Evolutionary conservation across 2,888 invertebrate species (phyloP), one percentile per base, ranked within the genome.

Genomic region (Ormia ochracea): DNA sequence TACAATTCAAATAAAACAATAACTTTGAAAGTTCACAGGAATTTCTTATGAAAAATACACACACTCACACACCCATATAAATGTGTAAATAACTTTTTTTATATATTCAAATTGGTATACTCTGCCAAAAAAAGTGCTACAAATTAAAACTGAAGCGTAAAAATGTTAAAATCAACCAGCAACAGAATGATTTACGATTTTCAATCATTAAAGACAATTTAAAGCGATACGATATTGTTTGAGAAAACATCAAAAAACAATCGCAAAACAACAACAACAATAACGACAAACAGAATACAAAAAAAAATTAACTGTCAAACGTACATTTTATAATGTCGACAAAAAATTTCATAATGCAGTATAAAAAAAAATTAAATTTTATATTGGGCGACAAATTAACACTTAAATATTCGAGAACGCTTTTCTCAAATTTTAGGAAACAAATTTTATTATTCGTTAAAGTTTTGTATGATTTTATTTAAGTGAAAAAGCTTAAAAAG

Each of bases 151-250:
- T 78, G 58, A 61, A 73, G 59, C 66, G 38, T 45, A 54, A 72
- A 66, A 66, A 58, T 70, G 58, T 68, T 17, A 50, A 73, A n/a
- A n/a, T n/a, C n/a, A n/a, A 63, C 43, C 52, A 14, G 36, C 33
- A 74, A 28, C 69, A 50, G 38, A 45, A 52, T 79, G 74, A 79
- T 79, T 79, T 79, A 78, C 74, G 74, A 45, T 10, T 69, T 74
- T 48, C 56, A 43, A 63, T 78, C 54, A 63, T 52, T 61, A 28
- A 68, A 48, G 45, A 36, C 14, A 73, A 70, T 56, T 56, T 12
- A 6, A 48, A 59, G n/a, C 26, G 17, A 31, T 50, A n/a, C 26
- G 17, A 31, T 50, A n/a, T 14, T n/a, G 23, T 36, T n/a, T 14
- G 5, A 28, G 50, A 19, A 12, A 63, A 59, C n/a, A 59, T 50